Base-by-base conservation (phyloP, 53 echinoderm and acorn worm genomes). In the Crossaster papposus region DNA sequence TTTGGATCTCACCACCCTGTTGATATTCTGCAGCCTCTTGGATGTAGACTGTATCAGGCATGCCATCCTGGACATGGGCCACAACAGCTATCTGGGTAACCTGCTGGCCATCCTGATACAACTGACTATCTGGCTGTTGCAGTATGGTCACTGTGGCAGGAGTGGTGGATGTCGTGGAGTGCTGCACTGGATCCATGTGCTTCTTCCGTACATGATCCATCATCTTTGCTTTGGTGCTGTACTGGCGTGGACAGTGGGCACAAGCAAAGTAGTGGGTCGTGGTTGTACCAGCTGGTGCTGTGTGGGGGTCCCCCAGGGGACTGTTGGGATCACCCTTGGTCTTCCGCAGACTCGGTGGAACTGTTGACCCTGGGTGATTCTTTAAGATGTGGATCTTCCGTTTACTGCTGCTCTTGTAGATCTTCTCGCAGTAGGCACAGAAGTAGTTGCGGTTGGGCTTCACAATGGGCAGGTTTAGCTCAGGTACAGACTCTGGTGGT, bases 181-280 rank as follows among this genome's bases (percentile, higher is more conserved):
- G 50, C 51, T 79, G 93, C n/a, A 85, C 93, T 34, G 95, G 94
- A 37, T 97, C 97, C 97, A 97, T 97, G 82, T 97, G 97, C 79
- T 97, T 97, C 92, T 97, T 97, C 36, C 97, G 89, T 1, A 97
- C 97, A 73, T 97, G 97, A 54, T 97, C 97, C 97, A 97, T 97
- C 97, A 97, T 97, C 73, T 97, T 97, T 20, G 97, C 97, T 51
- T 97, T 97, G 34, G 97, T 95, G 89, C 97, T 97, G 84, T 97
- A 97, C 79, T 97, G 97, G 44, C 97, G 92, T 33, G 97, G 97
- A 71, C 97, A 97, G 77, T 97, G 97, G n/a, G 97, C 97, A 84
- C 97, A 97, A 29, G 97, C 97, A 89, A 97, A 97, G 91, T 97
- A 97, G 77, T 97, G 97, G 34, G 97, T 97, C 37, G 97, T 97